A percentile compares a stretch with the other conserved stretches of the same genome.
Conservation (phyloP, 1,140 invertebrate species). For the Drosophila pandora region DNA sequence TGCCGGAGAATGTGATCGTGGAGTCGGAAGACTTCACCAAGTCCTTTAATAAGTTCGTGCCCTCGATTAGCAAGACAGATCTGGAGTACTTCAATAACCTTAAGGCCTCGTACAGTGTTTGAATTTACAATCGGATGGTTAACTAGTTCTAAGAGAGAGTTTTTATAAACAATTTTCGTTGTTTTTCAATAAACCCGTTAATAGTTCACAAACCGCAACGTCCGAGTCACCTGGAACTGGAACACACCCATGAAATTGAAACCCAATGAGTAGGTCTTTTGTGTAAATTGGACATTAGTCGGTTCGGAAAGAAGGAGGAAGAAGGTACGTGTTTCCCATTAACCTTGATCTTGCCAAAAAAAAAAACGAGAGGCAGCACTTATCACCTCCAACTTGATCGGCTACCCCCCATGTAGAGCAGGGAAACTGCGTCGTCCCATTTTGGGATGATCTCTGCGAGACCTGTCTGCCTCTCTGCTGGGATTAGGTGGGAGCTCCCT, state of each 20-base stretch:
- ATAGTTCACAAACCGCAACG: conserved; percentile 42
- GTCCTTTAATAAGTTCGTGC: conserved; percentile 85
- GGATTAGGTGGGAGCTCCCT: conserved; percentile 8
- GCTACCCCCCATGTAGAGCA: conserved; percentile 29
- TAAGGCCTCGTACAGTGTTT: conserved; percentile 75
- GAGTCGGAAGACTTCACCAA: conserved; percentile 85
- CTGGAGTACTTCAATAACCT: conserved; percentile 86
- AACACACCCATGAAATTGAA: background rate
- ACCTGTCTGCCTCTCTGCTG: conserved; percentile 11
- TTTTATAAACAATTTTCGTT: conserved; percentile 37
- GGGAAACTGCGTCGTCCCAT: conserved; percentile 31
- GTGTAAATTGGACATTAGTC: background rate
- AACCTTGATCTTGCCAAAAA: conserved; percentile 3
- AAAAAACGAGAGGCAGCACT: conserved; percentile 17
- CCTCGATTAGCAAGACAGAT: conserved; percentile 86
- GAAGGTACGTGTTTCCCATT: conserved; percentile 25
- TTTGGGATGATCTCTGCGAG: conserved; percentile 18
- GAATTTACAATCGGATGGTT: conserved; percentile 12
- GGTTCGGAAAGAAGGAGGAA: background rate
- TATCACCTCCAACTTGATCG: conserved; percentile 12
- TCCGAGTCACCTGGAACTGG: background rate
- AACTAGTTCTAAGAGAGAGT: conserved; percentile 30
- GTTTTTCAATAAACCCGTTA: conserved; percentile 48
- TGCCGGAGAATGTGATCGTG: conserved; percentile 84
- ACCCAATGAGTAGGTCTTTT: background rate